Conservation (phyloP, 2,797 vertebrate genomes). For the Gephyroberyx darwinii region DNA sequence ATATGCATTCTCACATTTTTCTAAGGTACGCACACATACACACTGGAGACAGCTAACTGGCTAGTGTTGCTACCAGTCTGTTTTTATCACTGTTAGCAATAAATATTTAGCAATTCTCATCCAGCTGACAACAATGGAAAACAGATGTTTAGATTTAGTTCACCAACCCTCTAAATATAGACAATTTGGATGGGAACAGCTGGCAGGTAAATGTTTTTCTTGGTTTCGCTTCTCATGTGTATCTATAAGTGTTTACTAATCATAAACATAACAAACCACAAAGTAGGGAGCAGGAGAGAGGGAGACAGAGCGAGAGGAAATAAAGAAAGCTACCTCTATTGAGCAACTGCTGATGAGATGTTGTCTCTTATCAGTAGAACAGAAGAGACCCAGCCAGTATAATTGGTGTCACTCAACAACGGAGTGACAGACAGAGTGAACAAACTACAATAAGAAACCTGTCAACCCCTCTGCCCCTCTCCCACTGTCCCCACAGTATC, state of each 20-base stretch:
- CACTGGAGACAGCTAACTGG: background rate
- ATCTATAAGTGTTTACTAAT: too few species aligned
- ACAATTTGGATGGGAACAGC: too few species aligned
- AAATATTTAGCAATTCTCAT: background rate
- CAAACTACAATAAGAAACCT: background rate
- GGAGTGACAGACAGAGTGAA: background rate
- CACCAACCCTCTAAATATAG: background rate
- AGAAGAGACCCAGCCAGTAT: slow-evolving; percentile 1
- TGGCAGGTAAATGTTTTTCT: too few species aligned
- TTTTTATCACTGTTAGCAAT: background rate
- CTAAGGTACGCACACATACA: background rate
- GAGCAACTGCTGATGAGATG: slow-evolving; percentile 43
- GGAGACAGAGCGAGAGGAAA: background rate
- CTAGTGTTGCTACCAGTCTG: background rate
- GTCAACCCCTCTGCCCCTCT: background rate
- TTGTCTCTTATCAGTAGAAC: slow-evolving; percentile 30
- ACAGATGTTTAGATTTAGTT: background rate
- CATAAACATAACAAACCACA: background rate
- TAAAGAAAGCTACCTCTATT: slow-evolving; percentile 1
- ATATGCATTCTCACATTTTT: slow-evolving; percentile 14
- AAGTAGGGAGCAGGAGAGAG: background rate
- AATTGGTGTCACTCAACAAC: slow-evolving; percentile 36
- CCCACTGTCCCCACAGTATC: slow-evolving; percentile 5
- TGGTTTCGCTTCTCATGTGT: too few species aligned
- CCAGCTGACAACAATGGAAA: too few species aligned